A percentile compares a stretch with the other conserved stretches of the same genome.
phyloP scores from a whole-genome alignment of 2,113 vertebrate species.

The Psettodes erumei region DNA sequence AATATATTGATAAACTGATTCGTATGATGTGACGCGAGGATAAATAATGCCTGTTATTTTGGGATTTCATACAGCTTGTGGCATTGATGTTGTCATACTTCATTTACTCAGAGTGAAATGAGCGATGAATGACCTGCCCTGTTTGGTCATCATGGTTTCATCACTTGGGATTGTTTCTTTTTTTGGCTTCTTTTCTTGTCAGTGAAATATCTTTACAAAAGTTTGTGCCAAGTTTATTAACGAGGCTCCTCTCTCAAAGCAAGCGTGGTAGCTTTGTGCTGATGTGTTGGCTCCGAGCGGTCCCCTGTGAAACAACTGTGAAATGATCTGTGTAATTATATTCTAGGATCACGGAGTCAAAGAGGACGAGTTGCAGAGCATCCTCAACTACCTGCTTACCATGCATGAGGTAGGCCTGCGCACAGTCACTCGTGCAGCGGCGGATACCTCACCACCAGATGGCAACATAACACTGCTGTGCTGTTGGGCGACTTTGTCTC shows the following conservation, averaged over 20 bases:
- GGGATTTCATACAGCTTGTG: not conserved
- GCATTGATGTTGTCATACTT: not conserved
- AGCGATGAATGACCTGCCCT: not conserved
- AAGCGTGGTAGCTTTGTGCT: not conserved
- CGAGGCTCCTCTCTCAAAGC: not conserved
- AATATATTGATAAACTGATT: not conserved
- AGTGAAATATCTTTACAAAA: not conserved
- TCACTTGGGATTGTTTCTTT: not conserved
- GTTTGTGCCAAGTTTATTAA: not conserved
- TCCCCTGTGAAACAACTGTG: not conserved
- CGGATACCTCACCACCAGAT: conserved; percentile 73
- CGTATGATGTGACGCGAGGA: not conserved
- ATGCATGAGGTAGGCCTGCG: conserved; percentile 92
- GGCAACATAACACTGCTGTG: conserved; percentile 61
- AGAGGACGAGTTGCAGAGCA: conserved; percentile 96
- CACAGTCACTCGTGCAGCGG: not conserved
- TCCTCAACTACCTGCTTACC: conserved; percentile 97
- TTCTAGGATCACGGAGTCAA: conserved; percentile 94
- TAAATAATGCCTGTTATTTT: not conserved
- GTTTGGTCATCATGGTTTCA: not conserved
- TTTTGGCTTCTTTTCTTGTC: not conserved
- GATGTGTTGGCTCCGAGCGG: not conserved
- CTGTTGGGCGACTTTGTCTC: not conserved
- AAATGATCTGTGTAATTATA: conserved; percentile 37
- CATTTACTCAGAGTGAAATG: not conserved